These are phyloP conservation scores for Lasioglossum lativentre DNA, from an alignment of 2,888 invertebrate genomes.

Conservation along the genomic window DNA sequence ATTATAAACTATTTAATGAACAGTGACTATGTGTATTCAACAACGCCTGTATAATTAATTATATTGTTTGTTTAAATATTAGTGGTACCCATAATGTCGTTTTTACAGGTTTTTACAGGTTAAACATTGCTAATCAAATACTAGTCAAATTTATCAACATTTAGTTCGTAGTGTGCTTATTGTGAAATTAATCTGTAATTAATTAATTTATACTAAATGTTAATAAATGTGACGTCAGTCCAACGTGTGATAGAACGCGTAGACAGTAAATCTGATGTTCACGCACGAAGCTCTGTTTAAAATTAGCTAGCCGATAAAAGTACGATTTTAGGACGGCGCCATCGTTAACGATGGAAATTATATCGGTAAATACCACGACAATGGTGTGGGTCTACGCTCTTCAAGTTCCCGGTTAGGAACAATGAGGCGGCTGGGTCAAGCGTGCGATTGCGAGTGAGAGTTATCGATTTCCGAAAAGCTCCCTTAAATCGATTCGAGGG, in stretches of 20 bases:
- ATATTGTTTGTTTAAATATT: not conserved
- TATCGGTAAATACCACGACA: constrained; percentile 55
- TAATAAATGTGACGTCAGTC: no score
- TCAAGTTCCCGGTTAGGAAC: constrained; percentile 41
- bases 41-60: not conserved
- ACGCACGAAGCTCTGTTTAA: not conserved
- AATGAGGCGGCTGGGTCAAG: constrained; percentile 51
- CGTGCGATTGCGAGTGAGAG: constrained; percentile 50
- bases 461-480: constrained; percentile 68
- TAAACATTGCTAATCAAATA: no score
- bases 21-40: not conserved
- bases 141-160: not conserved
- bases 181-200: no score
- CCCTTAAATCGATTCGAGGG: constrained; percentile 56
- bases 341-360: constrained; percentile 59
- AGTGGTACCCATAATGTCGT: not conserved
- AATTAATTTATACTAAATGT: no score
- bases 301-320: not conserved
- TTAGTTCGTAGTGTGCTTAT: no score
- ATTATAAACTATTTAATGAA: not conserved
- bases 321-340: not conserved
- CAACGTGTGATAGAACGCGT: not conserved
- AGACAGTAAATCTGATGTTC: constrained; percentile 22
- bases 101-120: not conserved
- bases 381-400: constrained; percentile 32